A percentile compares a stretch with the other conserved stretches of the same genome.
Evolutionary conservation across 2,888 invertebrate genomes (phyloP).

Genomic region (Andrena minutula): DNA sequence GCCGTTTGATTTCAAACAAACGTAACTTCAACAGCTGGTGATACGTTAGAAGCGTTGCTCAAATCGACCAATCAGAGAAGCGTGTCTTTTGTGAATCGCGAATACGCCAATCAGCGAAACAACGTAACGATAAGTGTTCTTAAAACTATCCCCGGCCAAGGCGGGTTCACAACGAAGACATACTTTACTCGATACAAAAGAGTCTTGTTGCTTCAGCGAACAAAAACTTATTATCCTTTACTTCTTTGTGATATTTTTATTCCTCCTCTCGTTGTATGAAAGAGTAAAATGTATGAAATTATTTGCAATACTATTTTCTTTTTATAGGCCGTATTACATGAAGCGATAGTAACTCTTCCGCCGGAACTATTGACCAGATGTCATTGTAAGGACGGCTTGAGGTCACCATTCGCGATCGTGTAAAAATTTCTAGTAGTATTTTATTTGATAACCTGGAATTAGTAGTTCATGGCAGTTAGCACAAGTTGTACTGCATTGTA

Average conservation of each 20-base stretch:
- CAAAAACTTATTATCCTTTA: background rate
- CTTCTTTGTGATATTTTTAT: background rate
- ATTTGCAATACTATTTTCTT: too few species aligned
- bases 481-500: background rate
- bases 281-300: too few species aligned
- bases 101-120: conserved; percentile 52
- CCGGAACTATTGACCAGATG: too few species aligned
- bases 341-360: too few species aligned
- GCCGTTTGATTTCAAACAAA: conserved; percentile 81
- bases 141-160: conserved; percentile 24
- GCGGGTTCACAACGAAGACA: conserved; percentile 18
- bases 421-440: conserved; percentile 1
- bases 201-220: background rate
- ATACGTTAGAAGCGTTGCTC: conserved; percentile 78
- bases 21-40: conserved; percentile 79
- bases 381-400: too few species aligned
- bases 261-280: background rate
- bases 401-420: background rate
- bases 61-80: conserved; percentile 70
- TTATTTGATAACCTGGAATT: background rate
- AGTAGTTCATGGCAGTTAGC: background rate
- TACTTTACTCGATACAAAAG: background rate
- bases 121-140: conserved; percentile 20
- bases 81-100: conserved; percentile 23
- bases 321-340: too few species aligned